A percentile compares a stretch with the other conserved stretches of the same genome.
Evolutionary conservation across 2,797 vertebrate species (phyloP).

Genomic region (Oophaga sylvatica): DNA sequence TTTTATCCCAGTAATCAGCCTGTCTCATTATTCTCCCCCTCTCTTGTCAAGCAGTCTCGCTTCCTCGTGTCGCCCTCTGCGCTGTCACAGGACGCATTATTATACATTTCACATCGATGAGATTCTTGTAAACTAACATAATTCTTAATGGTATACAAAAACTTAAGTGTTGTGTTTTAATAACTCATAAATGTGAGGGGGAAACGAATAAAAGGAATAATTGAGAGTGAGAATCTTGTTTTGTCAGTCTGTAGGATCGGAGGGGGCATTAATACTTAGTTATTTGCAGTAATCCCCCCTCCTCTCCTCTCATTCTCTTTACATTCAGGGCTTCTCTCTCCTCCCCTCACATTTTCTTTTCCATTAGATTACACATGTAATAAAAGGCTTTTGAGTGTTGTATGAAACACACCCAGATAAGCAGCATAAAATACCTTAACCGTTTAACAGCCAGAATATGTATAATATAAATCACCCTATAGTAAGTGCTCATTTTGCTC

Average conservation of each 20-base stretch:
- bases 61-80: conserved; percentile 20
- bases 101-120: conserved; percentile 53
- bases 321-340: conserved; percentile 8
- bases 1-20: neutral
- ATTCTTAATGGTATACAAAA: conserved; percentile 26
- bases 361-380: conserved; percentile 51
- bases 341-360: conserved; percentile 43
- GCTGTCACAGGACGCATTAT: conserved; percentile 10
- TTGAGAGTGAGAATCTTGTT: neutral
- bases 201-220: neutral
- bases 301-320: neutral
- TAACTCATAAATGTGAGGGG: neutral
- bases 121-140: conserved; percentile 27
- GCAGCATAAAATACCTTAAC: conserved; percentile 40
- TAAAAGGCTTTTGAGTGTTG: conserved; percentile 53
- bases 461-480: neutral
- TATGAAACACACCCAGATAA: conserved; percentile 51
- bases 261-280: neutral
- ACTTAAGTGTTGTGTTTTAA: conserved; percentile 6
- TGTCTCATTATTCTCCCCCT: conserved; percentile 15
- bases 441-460: conserved; percentile 9
- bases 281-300: neutral
- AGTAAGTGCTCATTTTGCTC: neutral
- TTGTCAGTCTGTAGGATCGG: neutral
- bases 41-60: conserved; percentile 30